Base-by-base conservation (phyloP, 2,797 vertebrate genomes). In the Siniperca obscura region DNA sequence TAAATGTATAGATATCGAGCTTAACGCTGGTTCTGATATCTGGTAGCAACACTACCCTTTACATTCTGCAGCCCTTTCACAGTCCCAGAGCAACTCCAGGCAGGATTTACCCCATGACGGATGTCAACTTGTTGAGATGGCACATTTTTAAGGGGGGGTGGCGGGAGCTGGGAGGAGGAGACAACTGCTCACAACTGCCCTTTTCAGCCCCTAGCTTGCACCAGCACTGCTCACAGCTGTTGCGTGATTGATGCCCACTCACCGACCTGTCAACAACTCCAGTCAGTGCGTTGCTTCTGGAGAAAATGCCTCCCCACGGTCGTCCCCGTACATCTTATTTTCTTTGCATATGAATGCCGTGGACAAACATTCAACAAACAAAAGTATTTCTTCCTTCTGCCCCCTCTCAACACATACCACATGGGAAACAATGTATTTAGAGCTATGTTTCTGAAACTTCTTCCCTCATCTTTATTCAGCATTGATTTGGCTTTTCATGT, bases 211-310 rank as follows among this genome's bases (percentile, higher is more conserved):
- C 53, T 52, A 3, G 74, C 83, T 64, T 34, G 69, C 80, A 52
- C 81, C 83, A 76, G 78, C 73, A 25, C 80, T 48, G 27, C 85
- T 87, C 89, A 74, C 92, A 94, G 92, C 92, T 93, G 93, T 88
- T 89, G 80, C 82, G 80, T 93, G 94, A 94, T 94, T 92, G 93
- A 94, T 95, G 91, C 62, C 71, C 86, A 40, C 85, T 90, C 87
- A 80, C 86, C 38, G 50, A 84, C 79, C 87, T 93, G 92, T 95
- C 93, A 94, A 59, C 91, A 81, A 48, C 86, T 87, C 66, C 59
- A 25, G 62, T 62, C 74, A 78, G 67, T 60, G 76, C 76, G 68
- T 60, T 25, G 73, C 70, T 87, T 83, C 80, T n/a, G 68, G 84
- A 81, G 84, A 74, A 88, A 82, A 80, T 14, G 55, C 76, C 70